Conservation (phyloP, 1,140 invertebrate genomes). For the Polypedilum vanderplanki region DNA sequence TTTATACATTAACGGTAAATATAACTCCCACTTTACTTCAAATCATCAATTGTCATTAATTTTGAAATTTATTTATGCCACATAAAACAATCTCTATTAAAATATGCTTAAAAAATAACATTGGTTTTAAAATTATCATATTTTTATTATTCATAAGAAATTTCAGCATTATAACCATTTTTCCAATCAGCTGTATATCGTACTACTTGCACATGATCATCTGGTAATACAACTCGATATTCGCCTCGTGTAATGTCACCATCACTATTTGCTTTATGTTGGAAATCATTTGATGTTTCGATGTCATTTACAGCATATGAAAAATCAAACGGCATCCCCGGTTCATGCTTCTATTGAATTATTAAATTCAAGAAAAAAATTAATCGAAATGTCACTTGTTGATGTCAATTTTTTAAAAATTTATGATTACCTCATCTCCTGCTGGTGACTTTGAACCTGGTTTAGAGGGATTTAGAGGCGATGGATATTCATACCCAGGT, state of each 20-base stretch:
- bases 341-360: slow-evolving; percentile 52
- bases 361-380: neutral
- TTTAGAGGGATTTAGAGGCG: neutral
- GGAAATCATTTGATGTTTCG: slow-evolving; percentile 71
- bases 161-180: slow-evolving; percentile 68
- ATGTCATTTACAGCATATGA: slow-evolving; percentile 76
- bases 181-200: slow-evolving; percentile 72
- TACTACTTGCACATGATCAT: slow-evolving; percentile 66
- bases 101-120: too few species aligned
- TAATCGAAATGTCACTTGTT: too few species aligned
- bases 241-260: slow-evolving; percentile 67
- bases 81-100: too few species aligned
- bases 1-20: too few species aligned
- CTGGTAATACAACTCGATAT: slow-evolving; percentile 65
- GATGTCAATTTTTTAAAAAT: too few species aligned
- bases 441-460: neutral
- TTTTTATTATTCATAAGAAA: slow-evolving; percentile 36
- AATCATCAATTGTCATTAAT: too few species aligned
- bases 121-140: too few species aligned
- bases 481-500: neutral
- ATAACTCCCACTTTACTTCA: too few species aligned
- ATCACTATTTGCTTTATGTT: slow-evolving; percentile 71
- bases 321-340: slow-evolving; percentile 81
- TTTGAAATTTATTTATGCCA: too few species aligned
- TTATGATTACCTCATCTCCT: neutral